Conservation (phyloP, 1,140 invertebrate species). For the Neodiprion lecontei region DNA sequence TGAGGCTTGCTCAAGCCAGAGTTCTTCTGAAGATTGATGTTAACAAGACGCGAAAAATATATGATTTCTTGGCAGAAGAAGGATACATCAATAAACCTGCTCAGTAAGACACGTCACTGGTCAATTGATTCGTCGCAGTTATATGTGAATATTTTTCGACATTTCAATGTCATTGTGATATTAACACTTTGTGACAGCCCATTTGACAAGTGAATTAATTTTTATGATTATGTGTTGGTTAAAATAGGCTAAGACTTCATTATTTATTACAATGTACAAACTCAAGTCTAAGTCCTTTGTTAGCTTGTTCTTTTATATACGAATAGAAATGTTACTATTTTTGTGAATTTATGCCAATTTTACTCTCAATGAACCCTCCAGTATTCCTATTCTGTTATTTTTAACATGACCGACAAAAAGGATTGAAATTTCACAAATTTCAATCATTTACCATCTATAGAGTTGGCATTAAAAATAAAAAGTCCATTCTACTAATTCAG, state of each 20-base stretch:
- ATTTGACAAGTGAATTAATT: neutral
- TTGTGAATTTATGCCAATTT: too few relatives aligned
- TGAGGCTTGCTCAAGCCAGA: constrained; percentile 82
- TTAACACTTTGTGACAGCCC: neutral
- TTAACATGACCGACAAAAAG: too few relatives aligned
- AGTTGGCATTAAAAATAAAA: too few relatives aligned
- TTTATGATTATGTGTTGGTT: neutral
- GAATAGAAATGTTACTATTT: too few relatives aligned
- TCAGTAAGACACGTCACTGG: constrained; percentile 27
- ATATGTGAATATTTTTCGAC: neutral
- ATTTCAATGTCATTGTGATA: constrained; percentile 1
- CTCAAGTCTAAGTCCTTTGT: too few relatives aligned
- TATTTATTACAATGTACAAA: neutral
- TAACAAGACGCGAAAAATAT: constrained; percentile 90
- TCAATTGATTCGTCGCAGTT: neutral
- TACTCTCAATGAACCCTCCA: too few relatives aligned
- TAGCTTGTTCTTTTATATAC: too few relatives aligned
- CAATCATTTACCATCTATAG: too few relatives aligned
- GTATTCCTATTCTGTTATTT: too few relatives aligned
- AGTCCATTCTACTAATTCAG: too few relatives aligned
- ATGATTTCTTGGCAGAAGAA: constrained; percentile 79
- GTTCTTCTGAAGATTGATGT: constrained; percentile 90
- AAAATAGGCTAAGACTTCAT: neutral
- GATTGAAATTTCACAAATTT: too few relatives aligned
- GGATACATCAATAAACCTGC: constrained; percentile 71